Conservation (phyloP, 1,140 invertebrate species). For the Halictus rubicundus region DNA sequence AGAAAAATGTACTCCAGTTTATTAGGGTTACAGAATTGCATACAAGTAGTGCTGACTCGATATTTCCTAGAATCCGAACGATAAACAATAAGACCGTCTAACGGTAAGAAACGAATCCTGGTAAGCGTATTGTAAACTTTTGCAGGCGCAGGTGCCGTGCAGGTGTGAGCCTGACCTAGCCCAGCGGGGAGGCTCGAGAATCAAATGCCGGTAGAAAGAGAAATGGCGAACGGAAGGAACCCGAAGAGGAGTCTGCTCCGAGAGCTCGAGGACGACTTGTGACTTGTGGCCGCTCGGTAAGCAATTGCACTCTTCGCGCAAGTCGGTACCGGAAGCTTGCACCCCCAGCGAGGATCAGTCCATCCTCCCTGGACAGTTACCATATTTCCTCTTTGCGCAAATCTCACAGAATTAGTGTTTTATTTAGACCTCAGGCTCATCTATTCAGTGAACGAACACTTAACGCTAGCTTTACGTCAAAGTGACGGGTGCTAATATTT, state of each 20-base stretch:
- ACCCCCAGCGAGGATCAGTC: constrained; percentile 11
- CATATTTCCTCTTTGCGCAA: no score
- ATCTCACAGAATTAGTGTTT: no score
- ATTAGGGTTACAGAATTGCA: no score
- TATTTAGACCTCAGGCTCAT: no score
- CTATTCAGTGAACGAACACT: no score
- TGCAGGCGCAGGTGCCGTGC: constrained; percentile 47
- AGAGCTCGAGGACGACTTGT: constrained; percentile 13
- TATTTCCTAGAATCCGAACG: neutral
- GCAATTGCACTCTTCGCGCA: constrained; percentile 5
- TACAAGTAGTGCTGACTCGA: no score
- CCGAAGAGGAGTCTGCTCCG: constrained; percentile 13
- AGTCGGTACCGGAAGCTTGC: constrained; percentile 20
- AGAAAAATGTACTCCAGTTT: no score
- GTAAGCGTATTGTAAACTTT: constrained; percentile 48
- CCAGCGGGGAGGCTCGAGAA: constrained; percentile 26
- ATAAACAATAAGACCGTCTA: constrained; percentile 43
- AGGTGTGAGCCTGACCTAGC: constrained; percentile 47
- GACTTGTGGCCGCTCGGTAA: constrained; percentile 4
- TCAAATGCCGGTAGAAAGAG: constrained; percentile 29
- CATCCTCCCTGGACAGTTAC: neutral
- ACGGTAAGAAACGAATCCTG: constrained; percentile 45
- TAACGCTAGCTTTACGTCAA: no score
- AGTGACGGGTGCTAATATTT: no score
- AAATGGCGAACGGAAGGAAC: constrained; percentile 42